A percentile compares a stretch with the other conserved stretches of the same genome.
Conservation (phyloP, 1,140 invertebrate genomes). For the Macrocentrus cingulum region DNA sequence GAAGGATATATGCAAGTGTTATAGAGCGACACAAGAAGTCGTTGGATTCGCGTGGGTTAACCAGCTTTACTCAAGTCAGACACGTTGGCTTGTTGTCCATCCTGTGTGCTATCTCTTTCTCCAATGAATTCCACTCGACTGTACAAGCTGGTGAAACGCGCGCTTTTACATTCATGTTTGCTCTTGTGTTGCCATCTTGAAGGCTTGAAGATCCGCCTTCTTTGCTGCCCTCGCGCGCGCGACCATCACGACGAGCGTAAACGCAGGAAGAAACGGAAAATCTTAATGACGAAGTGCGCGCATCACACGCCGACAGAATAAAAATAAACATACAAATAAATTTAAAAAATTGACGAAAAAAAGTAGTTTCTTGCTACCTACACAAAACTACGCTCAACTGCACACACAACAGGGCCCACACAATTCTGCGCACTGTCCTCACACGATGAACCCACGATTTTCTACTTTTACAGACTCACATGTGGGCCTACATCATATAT, state of each 20-base stretch:
- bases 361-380: slow-evolving; percentile 13
- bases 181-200: neutral
- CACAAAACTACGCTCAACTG: slow-evolving; percentile 8
- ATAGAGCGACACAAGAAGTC: slow-evolving; percentile 6
- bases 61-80: slow-evolving; percentile 16
- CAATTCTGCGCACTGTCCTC: neutral
- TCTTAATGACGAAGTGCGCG: neutral
- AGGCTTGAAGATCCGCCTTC: neutral
- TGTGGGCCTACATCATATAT: slow-evolving; percentile 15
- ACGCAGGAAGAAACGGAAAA: neutral
- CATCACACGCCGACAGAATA: too few species aligned
- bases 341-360: neutral
- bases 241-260: neutral
- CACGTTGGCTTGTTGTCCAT: slow-evolving; percentile 10
- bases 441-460: slow-evolving; percentile 12
- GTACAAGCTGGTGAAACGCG: slow-evolving; percentile 5
- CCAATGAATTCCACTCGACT: slow-evolving; percentile 7
- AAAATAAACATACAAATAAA: too few species aligned
- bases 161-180: slow-evolving; percentile 7
- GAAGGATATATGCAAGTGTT: slow-evolving; percentile 1
- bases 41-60: slow-evolving; percentile 17
- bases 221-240: neutral
- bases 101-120: neutral
- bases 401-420: slow-evolving; percentile 14
- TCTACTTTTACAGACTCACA: slow-evolving; percentile 22